Base-by-base conservation (phyloP, 2,888 invertebrate genomes). In the Parnassius smintheus region DNA sequence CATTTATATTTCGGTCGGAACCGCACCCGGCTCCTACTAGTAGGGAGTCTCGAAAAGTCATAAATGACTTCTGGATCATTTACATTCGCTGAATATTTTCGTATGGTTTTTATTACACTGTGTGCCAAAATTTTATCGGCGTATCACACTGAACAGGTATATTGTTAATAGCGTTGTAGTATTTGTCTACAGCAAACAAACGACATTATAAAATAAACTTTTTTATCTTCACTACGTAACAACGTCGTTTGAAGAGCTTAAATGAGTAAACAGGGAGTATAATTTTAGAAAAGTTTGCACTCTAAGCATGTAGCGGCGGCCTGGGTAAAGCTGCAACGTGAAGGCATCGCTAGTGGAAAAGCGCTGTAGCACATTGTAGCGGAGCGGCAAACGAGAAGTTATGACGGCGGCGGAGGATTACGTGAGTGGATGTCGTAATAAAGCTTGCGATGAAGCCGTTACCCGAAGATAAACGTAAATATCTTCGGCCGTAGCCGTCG, bases 371-470 rank as follows among this genome's bases (percentile, higher is more conserved):
- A 89, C 88, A 88, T 85, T 88, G 89, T 89, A 88, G 80, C 83
- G 79, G 77, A 78, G 78, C 82, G 82, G 83, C 87, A 90, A 90
- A 91, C 88, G 87, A 91, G 88, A 82, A 91, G 88, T 91, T 91
- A 91, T 91, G 91, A 91, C 87, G 85, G 83, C 83, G 83, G 78
- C 83, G 83, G 88, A 87, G 88, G 90, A 90, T 91, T 90, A 91
- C 91, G 91, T 90, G 90, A 91, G 91, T 91, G 91, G 91, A 91
- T 91, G 91, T 87, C 86, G 90, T 90, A 91, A 91, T 91, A 91
- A 91, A 91, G 91, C 91, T 91, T 88, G 90, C 88, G 89, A 91
- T 91, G 90, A 91, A 91, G 91, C 88, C 89, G 88, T 91, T 91
- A 88, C 86, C 87, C 89, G 84, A 85, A 91, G 91, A 90, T 91